These are phyloP conservation scores for Romanogobio albipinnatus DNA, from an alignment of 2,113 vertebrate species.

Conservation along the genomic window DNA sequence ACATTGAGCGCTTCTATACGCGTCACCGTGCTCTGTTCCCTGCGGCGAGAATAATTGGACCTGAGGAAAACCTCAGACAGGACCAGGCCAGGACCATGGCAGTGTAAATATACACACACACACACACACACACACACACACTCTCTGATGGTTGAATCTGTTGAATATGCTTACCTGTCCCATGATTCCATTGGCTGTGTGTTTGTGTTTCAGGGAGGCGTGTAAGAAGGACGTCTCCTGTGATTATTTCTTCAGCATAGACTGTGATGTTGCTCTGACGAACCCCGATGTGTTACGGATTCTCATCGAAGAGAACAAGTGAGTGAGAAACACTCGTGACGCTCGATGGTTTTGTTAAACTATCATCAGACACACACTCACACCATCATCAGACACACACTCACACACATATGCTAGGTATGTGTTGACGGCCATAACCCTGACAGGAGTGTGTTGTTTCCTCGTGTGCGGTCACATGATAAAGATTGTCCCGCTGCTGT, in stretches of 20 bases:
- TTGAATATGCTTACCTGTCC: background rate
- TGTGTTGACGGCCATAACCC: no score
- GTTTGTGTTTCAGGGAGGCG: slow-evolving; percentile 67
- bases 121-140: background rate
- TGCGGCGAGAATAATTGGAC: slow-evolving; percentile 72
- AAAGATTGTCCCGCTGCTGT: background rate
- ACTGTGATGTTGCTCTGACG: slow-evolving; percentile 73
- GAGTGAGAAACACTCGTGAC: background rate
- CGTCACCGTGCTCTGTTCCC: slow-evolving; percentile 71
- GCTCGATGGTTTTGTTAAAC: no score
- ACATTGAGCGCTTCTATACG: slow-evolving; percentile 72
- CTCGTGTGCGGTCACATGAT: no score
- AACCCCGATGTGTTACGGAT: slow-evolving; percentile 72
- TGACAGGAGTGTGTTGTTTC: no score
- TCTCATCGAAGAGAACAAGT: slow-evolving; percentile 81
- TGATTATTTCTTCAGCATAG: slow-evolving; percentile 82
- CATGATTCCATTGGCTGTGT: slow-evolving; percentile 28
- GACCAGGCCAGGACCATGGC: slow-evolving; percentile 80
- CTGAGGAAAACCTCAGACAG: slow-evolving; percentile 76
- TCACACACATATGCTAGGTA: no score
- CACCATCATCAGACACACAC: no score
- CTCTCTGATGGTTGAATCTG: background rate
- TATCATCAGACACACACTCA: no score
- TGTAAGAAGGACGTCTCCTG: slow-evolving; percentile 76
- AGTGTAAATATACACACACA: slow-evolving; percentile 69